Evolutionary conservation across 2,113 vertebrate genomes (phyloP), one percentile per base, ranked within the genome.

Genomic region (Aspidoscelis tigris): DNA sequence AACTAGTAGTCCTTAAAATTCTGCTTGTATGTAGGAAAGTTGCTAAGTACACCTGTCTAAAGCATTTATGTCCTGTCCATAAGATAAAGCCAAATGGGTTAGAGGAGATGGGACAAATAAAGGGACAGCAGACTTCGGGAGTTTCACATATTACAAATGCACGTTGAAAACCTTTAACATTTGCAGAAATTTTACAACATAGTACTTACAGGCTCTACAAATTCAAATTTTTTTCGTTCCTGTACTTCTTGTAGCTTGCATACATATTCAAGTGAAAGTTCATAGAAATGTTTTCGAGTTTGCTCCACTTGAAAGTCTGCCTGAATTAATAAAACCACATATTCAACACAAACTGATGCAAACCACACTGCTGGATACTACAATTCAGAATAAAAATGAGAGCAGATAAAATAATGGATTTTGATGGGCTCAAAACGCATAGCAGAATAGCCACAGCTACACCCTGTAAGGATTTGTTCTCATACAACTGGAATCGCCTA

Each of bases 191-290:
- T 5, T 0, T 64, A 71, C 33, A 74, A 73, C 41, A 4, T 16
- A 2, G 41, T 93, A 97, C 99, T 99, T 93, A 99, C 99, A 74
- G 99, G 99, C 84, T 99, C 99, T 90, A 99, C 98, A 87, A 98
- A 99, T 84, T 99, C 99, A 93, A 99, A 99, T 92, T 99, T 99
- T 95, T 99, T 99, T 83, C 98, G 94, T 91, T 99, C 98, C 92
- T 99, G 99, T 91, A 99, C 99, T 91, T 99, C 99, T 94, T 99
- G 99, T 84, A 99, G 91, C 89, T 98, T 99, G 93, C 98, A 99
- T 2, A 99, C 97, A 1, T 99, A 99, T 86, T 99, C 97, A 0
- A 99, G 96, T 61, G 98, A 99, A 84, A 98, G 95, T 86, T 98
- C 98, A 80, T 99, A 99, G 90, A 99, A 99, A 94, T 98, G 98